These are phyloP conservation scores for Acanthurus lineatus DNA, from an alignment of 2,797 vertebrate genomes.

Conservation along the genomic window DNA sequence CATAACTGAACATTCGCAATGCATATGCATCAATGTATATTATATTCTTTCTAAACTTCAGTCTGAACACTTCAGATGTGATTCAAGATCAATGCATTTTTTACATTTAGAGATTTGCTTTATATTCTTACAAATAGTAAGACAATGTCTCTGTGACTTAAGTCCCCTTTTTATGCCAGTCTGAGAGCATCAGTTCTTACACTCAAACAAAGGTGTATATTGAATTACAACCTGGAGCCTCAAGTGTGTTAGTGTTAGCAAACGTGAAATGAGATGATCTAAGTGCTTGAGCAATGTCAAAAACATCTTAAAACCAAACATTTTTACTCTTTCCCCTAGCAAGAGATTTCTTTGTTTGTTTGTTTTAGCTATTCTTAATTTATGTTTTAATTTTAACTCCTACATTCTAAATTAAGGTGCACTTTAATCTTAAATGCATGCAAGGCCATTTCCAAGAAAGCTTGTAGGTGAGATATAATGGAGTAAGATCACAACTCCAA, in stretches of 20 bases:
- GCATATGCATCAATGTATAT: no score
- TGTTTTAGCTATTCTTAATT: not conserved
- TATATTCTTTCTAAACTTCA: not conserved
- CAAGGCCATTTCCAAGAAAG: not conserved
- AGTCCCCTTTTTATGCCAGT: not conserved
- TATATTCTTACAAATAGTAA: not conserved
- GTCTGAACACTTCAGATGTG: not conserved
- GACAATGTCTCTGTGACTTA: not conserved
- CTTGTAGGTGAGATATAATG: conserved; percentile 2
- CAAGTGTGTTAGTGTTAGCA: no score
- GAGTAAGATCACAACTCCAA: conserved; percentile 4
- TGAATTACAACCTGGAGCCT: not conserved
- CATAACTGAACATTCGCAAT: no score
- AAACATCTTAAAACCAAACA: not conserved
- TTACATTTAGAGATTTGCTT: no score
- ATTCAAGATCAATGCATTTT: not conserved
- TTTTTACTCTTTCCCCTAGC: not conserved
- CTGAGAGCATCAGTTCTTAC: not conserved
- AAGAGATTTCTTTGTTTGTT: not conserved
- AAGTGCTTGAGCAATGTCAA: no score
- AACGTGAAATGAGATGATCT: no score
- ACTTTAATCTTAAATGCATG: not conserved
- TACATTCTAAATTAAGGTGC: not conserved
- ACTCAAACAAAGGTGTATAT: not conserved
- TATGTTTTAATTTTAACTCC: not conserved